Conservation (phyloP, 2,797 vertebrate species). For the Graptemys geographica region DNA sequence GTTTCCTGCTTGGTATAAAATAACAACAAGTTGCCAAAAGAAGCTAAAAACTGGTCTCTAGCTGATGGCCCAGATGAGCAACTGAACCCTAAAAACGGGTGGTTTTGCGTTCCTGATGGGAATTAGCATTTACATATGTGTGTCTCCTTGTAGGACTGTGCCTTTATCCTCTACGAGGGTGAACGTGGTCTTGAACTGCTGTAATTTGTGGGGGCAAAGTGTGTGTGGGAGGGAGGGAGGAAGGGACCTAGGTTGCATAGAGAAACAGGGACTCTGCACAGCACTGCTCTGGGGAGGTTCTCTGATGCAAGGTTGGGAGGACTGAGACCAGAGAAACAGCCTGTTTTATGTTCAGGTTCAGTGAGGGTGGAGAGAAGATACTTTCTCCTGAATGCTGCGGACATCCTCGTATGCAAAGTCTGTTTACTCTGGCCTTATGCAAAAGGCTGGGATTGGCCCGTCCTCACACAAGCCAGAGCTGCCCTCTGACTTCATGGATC, state of each 20-base stretch:
- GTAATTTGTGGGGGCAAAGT: not conserved
- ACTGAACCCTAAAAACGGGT: not conserved
- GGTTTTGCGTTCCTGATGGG: not conserved
- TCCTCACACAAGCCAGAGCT: fast-evolving
- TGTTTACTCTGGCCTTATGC: not conserved
- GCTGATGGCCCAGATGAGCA: not conserved
- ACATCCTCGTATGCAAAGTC: fast-evolving
- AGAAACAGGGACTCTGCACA: not conserved
- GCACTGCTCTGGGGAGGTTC: not conserved
- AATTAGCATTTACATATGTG: not conserved
- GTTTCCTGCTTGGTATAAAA: conserved; percentile 21
- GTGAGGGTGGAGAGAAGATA: not conserved
- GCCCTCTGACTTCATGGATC: fast-evolving
- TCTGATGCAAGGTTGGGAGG: not conserved
- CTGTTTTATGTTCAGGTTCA: fast-evolving
- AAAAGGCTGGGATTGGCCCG: fast-evolving
- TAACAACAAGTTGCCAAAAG: not conserved
- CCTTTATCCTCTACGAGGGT: not conserved
- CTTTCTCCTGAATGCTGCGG: fast-evolving
- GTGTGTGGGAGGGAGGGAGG: not conserved
- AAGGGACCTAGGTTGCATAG: not conserved
- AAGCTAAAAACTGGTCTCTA: not conserved
- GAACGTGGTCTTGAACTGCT: not conserved
- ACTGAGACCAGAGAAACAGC: fast-evolving
- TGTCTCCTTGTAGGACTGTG: not conserved